A percentile compares a stretch with the other conserved stretches of the same genome.
Conservation (phyloP, 2,888 invertebrate genomes). For the Himalopsyche kuldschensis region DNA sequence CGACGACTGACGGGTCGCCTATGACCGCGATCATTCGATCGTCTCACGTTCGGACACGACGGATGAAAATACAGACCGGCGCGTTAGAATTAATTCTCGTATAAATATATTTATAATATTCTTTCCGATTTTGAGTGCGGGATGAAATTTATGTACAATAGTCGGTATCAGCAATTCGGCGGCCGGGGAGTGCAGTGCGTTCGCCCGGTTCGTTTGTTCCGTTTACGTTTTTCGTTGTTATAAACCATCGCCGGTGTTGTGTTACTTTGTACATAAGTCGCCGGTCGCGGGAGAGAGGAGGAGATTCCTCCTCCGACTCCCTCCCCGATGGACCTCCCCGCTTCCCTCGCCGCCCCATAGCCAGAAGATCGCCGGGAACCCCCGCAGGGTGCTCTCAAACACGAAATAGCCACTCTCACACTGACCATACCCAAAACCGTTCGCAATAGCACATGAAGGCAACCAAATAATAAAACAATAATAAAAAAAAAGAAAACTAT, state of each 20-base stretch:
- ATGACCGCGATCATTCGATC: background rate
- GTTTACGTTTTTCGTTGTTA: slow-evolving; percentile 25
- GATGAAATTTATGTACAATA: slow-evolving; percentile 59
- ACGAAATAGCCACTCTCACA: slow-evolving; percentile 68
- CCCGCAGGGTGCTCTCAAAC: slow-evolving; percentile 66
- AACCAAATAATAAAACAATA: slow-evolving; percentile 56
- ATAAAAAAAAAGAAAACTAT: slow-evolving; percentile 48
- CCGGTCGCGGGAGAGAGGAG: background rate
- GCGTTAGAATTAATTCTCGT: slow-evolving; percentile 29
- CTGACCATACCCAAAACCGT: slow-evolving; percentile 69
- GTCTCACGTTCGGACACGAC: background rate
- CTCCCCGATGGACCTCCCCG: background rate
- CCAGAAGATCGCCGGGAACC: slow-evolving; percentile 8
- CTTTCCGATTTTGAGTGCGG: slow-evolving; percentile 52
- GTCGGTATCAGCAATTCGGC: slow-evolving; percentile 47
- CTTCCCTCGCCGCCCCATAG: background rate
- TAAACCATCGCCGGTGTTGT: slow-evolving; percentile 20
- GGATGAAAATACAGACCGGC: background rate
- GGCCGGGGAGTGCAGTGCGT: slow-evolving; percentile 16
- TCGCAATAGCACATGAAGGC: slow-evolving; percentile 81
- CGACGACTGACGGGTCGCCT: background rate
- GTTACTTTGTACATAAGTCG: slow-evolving; percentile 33
- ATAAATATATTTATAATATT: slow-evolving; percentile 11
- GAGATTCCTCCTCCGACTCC: background rate
- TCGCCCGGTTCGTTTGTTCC: background rate